Conservation (phyloP, 2,888 invertebrate species). For the Acleris sparsana region DNA sequence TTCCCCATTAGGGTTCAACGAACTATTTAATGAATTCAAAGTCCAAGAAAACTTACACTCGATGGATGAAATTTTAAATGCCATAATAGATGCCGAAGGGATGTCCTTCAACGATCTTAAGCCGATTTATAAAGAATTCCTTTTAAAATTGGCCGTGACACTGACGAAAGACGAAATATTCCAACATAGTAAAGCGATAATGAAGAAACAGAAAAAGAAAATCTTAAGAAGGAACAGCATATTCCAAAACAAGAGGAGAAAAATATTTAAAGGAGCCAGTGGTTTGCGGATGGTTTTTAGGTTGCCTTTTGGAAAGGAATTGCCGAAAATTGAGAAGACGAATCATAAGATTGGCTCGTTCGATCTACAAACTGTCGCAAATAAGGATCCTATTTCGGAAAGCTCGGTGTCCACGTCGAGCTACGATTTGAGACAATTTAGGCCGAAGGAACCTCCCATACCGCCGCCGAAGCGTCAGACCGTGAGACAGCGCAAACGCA, state of each 20-base stretch:
- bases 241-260: slow-evolving; percentile 83
- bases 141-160: slow-evolving; percentile 93
- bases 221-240: slow-evolving; percentile 82
- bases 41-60: slow-evolving; percentile 94
- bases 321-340: slow-evolving; percentile 63
- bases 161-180: slow-evolving; percentile 96
- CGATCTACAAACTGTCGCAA: slow-evolving; percentile 53
- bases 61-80: slow-evolving; percentile 93
- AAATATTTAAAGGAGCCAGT: slow-evolving; percentile 84
- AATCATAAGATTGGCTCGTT: slow-evolving; percentile 48
- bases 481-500: slow-evolving; percentile 68
- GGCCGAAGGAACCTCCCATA: slow-evolving; percentile 79
- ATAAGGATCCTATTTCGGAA: slow-evolving; percentile 75
- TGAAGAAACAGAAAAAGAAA: slow-evolving; percentile 92
- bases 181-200: slow-evolving; percentile 94
- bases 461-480: slow-evolving; percentile 73
- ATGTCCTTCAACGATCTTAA: slow-evolving; percentile 97
- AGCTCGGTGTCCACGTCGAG: slow-evolving; percentile 86
- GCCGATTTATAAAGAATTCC: slow-evolving; percentile 95
- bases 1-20: slow-evolving; percentile 93
- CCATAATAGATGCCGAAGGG: slow-evolving; percentile 95
- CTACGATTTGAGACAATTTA: slow-evolving; percentile 85
- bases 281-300: slow-evolving; percentile 86
- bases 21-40: slow-evolving; percentile 93
- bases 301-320: slow-evolving; percentile 79